Evolutionary conservation across 2,113 vertebrate species (phyloP), one percentile per base, ranked within the genome.

Genomic region (Syngnathoides biaculeatus): DNA sequence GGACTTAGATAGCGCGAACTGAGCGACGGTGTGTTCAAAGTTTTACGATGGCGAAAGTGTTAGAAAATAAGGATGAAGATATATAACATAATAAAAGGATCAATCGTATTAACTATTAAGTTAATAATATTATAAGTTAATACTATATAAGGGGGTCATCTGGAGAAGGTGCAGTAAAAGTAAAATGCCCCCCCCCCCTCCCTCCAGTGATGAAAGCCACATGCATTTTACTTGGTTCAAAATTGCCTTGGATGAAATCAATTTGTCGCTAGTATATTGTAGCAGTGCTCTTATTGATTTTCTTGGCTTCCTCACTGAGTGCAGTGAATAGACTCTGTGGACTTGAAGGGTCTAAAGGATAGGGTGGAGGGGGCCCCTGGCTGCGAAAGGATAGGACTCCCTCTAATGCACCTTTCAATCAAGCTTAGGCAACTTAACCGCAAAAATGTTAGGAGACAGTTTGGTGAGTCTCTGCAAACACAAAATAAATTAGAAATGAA

Each of bases 261-360:
- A 87, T 91, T 90, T 89, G 88, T 87, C 72, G 77, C 80, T 65
- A 84, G 85, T 86, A 79, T 88, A 86, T 91, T 89, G 85, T 88
- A 78, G 86, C 86, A 83, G 86, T 86, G 86, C 83, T 76, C 80
- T 76, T 88, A 90, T 89, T 90, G 91, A 92, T 91, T 92, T 88
- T 88, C 53, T 56, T 30, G 65, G 67, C 71, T 73, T 71, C 62
- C 78, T 82, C 69, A 61, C 76, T 71, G 73, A 53, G 45, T 79
- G 66, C 71, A 80, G 86, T 71, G 76, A 87, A 82, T 82, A 74
- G 82, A 81, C 85, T 81, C 71, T 74, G 66, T 68, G 79, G 83
- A 79, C 84, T 87, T 82, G 47, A 77, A 66, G 64, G 78, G 75
- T 73, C 27, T 74, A 42, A 69, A 79, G 79, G 71, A 83, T 68